Evolutionary conservation across 2,888 invertebrate species (phyloP).

Genomic region (Ptychoptera contaminata): DNA sequence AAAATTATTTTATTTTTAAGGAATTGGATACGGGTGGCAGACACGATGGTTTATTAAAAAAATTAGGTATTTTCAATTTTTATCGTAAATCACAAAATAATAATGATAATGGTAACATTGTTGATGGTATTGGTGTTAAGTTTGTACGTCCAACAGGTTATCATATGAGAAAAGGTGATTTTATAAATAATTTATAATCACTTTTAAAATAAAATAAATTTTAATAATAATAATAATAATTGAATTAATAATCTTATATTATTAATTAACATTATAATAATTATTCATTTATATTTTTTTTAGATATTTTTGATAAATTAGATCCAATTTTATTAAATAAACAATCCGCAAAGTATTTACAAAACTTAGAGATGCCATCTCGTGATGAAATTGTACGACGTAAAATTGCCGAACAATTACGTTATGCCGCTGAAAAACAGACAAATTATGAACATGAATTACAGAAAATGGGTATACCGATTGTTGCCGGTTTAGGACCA

Average conservation of each 20-base stretch:
- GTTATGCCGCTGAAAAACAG: conserved; percentile 24
- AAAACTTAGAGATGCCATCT: conserved; percentile 28
- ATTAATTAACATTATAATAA: too few relatives aligned
- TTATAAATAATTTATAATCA: background rate
- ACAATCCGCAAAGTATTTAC: conserved; percentile 13
- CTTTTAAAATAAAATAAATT: too few relatives aligned
- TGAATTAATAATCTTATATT: too few relatives aligned
- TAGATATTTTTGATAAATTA: background rate
- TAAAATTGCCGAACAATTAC: conserved; percentile 23
- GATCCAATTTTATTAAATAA: background rate
- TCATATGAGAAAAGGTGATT: background rate
- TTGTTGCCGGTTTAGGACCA: conserved; percentile 27
- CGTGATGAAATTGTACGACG: conserved; percentile 26
- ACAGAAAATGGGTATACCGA: conserved; percentile 29
- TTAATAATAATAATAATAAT: too few relatives aligned
- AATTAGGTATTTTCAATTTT: conserved; percentile 12
- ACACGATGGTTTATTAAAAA: conserved; percentile 26
- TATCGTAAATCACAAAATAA: background rate
- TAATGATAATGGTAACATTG: background rate
- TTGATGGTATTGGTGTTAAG: conserved; percentile 5
- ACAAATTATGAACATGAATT: conserved; percentile 26
- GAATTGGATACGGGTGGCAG: conserved; percentile 16
- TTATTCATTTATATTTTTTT: too few relatives aligned
- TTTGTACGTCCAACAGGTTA: conserved; percentile 14
- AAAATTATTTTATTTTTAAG: conserved; percentile 2